phyloP scores from a whole-genome alignment of 2,888 invertebrate genomes.

The Congeria kusceri region DNA sequence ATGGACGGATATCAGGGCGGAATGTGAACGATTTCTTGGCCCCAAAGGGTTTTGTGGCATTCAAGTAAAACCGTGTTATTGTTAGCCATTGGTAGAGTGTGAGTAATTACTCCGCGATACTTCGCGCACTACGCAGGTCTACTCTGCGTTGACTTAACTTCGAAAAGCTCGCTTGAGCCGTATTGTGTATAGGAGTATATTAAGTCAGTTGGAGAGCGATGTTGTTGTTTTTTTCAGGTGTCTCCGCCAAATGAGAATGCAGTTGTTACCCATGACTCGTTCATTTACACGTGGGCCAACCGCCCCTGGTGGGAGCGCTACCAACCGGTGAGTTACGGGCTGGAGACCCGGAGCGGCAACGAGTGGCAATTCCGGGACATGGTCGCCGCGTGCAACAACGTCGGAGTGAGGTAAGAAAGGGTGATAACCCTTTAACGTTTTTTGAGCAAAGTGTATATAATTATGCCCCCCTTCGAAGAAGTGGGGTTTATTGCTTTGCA shows the following conservation, averaged over 20 bases:
- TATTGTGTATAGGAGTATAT: too few relatives aligned
- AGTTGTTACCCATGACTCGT: constrained; percentile 41
- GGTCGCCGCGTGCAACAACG: constrained; percentile 72
- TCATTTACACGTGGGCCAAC: constrained; percentile 49
- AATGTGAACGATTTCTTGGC: constrained; percentile 78
- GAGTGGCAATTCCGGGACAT: constrained; percentile 71
- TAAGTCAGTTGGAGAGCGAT: too few relatives aligned
- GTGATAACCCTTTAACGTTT: too few relatives aligned
- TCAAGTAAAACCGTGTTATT: constrained; percentile 69
- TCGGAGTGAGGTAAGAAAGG: constrained; percentile 64
- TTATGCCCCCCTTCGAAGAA: too few relatives aligned
- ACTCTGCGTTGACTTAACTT: too few relatives aligned
- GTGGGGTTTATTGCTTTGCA: too few relatives aligned
- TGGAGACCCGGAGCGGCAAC: constrained; percentile 74
- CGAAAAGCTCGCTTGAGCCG: too few relatives aligned
- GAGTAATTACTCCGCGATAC: too few relatives aligned
- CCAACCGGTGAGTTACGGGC: constrained; percentile 78
- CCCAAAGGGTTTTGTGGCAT: constrained; percentile 80
- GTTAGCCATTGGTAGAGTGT: too few relatives aligned
- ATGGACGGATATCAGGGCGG: constrained; percentile 63
- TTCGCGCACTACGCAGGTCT: too few relatives aligned
- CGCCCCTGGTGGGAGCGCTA: constrained; percentile 81
- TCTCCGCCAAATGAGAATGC: constrained; percentile 78
- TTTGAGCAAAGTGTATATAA: too few relatives aligned
- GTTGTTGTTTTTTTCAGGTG: constrained; percentile 65